Percentiles rank a stretch among this genome's conserved stretches.
Evolutionary conservation across 2,888 invertebrate species (phyloP).

Genomic region (Drosophila greeni): DNA sequence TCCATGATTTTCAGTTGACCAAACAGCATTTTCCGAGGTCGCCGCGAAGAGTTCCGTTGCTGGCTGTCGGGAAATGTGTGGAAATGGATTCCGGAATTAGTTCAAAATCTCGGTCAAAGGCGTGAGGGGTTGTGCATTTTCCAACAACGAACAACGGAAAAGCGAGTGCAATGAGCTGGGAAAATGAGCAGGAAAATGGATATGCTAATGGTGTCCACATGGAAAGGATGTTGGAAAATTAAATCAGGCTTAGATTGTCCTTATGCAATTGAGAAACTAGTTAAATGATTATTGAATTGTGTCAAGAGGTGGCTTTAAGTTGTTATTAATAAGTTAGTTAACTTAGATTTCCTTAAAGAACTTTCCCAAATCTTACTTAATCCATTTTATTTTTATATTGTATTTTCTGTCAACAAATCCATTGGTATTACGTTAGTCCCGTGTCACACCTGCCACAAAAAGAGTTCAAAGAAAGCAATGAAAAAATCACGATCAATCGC

Average conservation of each 20-base stretch:
- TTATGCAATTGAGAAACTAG: background rate
- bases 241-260: background rate
- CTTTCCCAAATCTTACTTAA: background rate
- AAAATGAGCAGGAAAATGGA: background rate
- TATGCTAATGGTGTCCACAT: background rate
- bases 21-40: conserved; percentile 20
- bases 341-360: background rate
- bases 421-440: background rate
- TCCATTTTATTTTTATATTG: background rate
- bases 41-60: too few species aligned
- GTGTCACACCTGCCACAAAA: conserved; percentile 2
- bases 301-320: background rate
- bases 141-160: background rate
- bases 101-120: background rate
- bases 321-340: background rate
- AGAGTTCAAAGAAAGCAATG: background rate
- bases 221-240: too few species aligned
- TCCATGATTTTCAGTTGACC: conserved; percentile 48
- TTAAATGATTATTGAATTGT: background rate
- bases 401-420: background rate
- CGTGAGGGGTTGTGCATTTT: background rate
- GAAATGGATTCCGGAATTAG: conserved; percentile 7
- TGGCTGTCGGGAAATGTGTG: conserved; percentile 11
- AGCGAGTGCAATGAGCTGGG: conserved; percentile 2
- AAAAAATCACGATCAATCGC: conserved; percentile 22